Conservation (phyloP, 2,888 invertebrate species). For the Eledone cirrhosa region DNA sequence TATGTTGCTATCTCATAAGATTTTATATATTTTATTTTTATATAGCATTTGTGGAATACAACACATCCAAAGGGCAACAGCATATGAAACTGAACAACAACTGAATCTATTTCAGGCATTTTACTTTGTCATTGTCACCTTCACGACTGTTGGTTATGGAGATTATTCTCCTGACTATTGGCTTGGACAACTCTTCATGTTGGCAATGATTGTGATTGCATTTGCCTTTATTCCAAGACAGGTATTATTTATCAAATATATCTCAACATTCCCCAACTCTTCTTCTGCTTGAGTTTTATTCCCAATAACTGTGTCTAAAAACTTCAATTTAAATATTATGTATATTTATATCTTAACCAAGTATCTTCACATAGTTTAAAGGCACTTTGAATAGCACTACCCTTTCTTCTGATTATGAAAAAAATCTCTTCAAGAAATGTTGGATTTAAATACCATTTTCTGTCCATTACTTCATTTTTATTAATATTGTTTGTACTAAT, state of each 20-base stretch:
- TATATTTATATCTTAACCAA: too few species aligned
- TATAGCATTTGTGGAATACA: conserved; percentile 97
- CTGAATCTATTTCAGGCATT: conserved; percentile 94
- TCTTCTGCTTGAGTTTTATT: too few species aligned
- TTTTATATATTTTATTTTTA: conserved; percentile 40
- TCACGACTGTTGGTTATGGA: conserved; percentile 68
- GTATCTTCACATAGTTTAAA: too few species aligned
- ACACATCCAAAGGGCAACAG: conserved; percentile 93
- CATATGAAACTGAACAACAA: conserved; percentile 69
- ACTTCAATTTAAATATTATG: too few species aligned
- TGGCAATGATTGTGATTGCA: conserved; percentile 51
- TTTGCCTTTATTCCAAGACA: conserved; percentile 52
- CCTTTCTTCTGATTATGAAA: too few species aligned
- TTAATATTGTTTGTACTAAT: too few species aligned
- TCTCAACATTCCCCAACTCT: too few species aligned
- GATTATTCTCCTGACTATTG: conserved; percentile 59
- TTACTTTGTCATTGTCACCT: conserved; percentile 96
- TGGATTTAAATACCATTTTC: too few species aligned
- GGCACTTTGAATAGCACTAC: too few species aligned
- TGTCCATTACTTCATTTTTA: too few species aligned
- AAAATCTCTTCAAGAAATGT: too few species aligned
- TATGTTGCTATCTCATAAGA: not conserved
- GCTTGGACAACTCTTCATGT: conserved; percentile 54
- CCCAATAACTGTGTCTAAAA: too few species aligned
- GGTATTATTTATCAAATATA: conserved; percentile 33